Percentiles rank a stretch among this genome's conserved stretches.
These are phyloP conservation scores for Onthophagus taurus DNA, from an alignment of 1,140 invertebrate species.

Conservation along the genomic window DNA sequence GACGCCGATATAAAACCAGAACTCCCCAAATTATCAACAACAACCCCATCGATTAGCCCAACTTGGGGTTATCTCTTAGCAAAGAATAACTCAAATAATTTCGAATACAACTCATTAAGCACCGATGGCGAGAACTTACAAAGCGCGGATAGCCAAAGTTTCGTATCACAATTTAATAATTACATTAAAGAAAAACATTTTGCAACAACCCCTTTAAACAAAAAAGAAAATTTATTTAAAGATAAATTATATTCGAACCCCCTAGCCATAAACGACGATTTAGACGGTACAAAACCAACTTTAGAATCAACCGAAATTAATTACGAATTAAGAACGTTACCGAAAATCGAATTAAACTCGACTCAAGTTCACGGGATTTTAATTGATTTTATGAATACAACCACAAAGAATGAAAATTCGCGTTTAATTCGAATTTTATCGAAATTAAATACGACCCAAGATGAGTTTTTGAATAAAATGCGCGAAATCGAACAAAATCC, in stretches of 20 bases:
- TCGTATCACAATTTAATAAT: conserved; percentile 30
- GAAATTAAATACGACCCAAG: conserved; percentile 62
- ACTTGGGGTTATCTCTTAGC: conserved; percentile 32
- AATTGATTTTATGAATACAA: conserved; percentile 34
- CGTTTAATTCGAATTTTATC: conserved; percentile 53
- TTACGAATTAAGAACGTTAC: conserved; percentile 28
- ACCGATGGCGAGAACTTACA: conserved; percentile 25
- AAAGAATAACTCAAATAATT: conserved; percentile 19
- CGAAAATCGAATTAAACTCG: conserved; percentile 28
- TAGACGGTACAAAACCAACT: conserved; percentile 33
- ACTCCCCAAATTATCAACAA: conserved; percentile 24
- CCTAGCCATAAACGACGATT: conserved; percentile 56
- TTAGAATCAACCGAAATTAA: conserved; percentile 21
- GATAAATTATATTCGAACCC: conserved; percentile 59
- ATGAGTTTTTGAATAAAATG: conserved; percentile 65
- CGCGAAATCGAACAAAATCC: conserved; percentile 67
- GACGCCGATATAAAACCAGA: conserved; percentile 45
- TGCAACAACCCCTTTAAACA: neutral
- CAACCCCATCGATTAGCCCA: conserved; percentile 19
- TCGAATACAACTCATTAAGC: conserved; percentile 26
- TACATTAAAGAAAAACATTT: conserved; percentile 18
- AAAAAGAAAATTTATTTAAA: conserved; percentile 41
- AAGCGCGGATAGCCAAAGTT: conserved; percentile 32
- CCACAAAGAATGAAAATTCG: conserved; percentile 20
- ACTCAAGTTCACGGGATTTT: conserved; percentile 33